Conservation (phyloP, 2,888 invertebrate genomes). For the Drosophila borealis region DNA sequence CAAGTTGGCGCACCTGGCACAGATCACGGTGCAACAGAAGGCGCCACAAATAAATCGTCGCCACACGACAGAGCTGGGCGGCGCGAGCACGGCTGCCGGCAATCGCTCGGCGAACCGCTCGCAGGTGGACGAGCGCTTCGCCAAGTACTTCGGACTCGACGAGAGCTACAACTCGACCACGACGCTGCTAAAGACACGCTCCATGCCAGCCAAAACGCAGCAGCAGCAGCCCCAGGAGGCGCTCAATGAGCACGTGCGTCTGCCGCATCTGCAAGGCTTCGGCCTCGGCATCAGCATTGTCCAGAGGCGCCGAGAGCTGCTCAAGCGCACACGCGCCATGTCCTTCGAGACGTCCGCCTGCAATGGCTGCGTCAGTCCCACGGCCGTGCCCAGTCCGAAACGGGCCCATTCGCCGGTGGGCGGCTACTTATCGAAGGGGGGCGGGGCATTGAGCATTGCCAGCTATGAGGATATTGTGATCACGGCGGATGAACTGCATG, state of each 20-base stretch:
- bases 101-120: slow-evolving; percentile 16
- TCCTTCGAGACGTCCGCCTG: slow-evolving; percentile 60
- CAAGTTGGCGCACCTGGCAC: slow-evolving; percentile 67
- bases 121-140: slow-evolving; percentile 72
- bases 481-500: slow-evolving; percentile 80
- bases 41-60: slow-evolving; percentile 43
- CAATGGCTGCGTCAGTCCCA: slow-evolving; percentile 42
- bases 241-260: slow-evolving; percentile 68
- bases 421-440: background rate
- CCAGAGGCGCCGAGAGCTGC: slow-evolving; percentile 71
- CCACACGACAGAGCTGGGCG: slow-evolving; percentile 60
- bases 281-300: slow-evolving; percentile 13
- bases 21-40: slow-evolving; percentile 44
- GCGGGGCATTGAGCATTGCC: slow-evolving; percentile 25
- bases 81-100: slow-evolving; percentile 23
- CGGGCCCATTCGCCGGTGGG: slow-evolving; percentile 59
- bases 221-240: slow-evolving; percentile 45
- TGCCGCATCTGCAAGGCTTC: slow-evolving; percentile 19
- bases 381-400: slow-evolving; percentile 56
- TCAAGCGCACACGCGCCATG: slow-evolving; percentile 78
- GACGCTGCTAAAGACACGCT: slow-evolving; percentile 32
- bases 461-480: slow-evolving; percentile 80
- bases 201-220: slow-evolving; percentile 17
- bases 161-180: slow-evolving; percentile 30
- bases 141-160: slow-evolving; percentile 82